These are phyloP conservation scores for Macrotrachela quadricornifera DNA, from an alignment of 1,140 invertebrate genomes.

Conservation along the genomic window DNA sequence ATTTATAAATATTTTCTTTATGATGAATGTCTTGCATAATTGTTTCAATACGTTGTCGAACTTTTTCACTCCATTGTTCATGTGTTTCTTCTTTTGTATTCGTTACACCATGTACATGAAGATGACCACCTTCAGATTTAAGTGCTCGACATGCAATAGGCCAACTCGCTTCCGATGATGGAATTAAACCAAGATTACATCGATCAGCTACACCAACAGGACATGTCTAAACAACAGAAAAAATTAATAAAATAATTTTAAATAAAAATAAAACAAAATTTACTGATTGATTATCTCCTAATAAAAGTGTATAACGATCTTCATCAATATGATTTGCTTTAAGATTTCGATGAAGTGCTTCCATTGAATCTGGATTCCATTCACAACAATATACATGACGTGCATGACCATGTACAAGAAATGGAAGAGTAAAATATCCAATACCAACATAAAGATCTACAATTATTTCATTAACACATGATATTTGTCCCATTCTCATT, in stretches of 20 bases:
- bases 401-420: conserved; percentile 36
- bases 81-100: conserved; percentile 5
- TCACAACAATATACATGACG: conserved; percentile 39
- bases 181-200: conserved; percentile 40
- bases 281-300: conserved; percentile 35
- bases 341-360: conserved; percentile 34
- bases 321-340: conserved; percentile 29
- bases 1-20: background rate
- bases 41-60: background rate
- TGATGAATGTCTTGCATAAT: background rate
- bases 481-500: conserved; percentile 31
- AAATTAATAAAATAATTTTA: background rate
- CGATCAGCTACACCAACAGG: conserved; percentile 35
- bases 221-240: conserved; percentile 21
- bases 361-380: conserved; percentile 39
- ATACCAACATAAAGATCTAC: conserved; percentile 43
- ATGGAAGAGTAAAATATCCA: conserved; percentile 42
- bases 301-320: conserved; percentile 32
- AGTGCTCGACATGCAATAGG: conserved; percentile 34
- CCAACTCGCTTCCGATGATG: conserved; percentile 34
- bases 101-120: conserved; percentile 41
- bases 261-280: background rate
- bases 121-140: conserved; percentile 29
- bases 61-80: background rate
- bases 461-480: conserved; percentile 34